These are phyloP conservation scores for Oscheius onirici DNA, from an alignment of 2,888 invertebrate species.

Conservation along the genomic window DNA sequence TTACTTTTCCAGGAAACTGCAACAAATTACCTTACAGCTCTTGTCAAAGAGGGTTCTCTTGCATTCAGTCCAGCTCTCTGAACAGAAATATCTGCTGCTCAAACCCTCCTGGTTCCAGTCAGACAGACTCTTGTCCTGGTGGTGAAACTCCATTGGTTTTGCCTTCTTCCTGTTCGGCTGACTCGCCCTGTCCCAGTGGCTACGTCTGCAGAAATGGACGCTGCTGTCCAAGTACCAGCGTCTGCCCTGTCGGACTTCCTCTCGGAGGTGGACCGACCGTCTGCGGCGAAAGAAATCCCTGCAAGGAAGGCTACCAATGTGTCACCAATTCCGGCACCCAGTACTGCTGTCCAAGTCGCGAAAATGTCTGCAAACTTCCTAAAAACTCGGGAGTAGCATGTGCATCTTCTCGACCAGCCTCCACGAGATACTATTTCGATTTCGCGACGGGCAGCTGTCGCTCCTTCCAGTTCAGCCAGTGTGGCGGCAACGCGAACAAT, in stretches of 20 bases:
- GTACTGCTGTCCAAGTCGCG: constrained; percentile 66
- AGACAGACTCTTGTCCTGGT: constrained; percentile 59
- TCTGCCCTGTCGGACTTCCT: constrained; percentile 69
- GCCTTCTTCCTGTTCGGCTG: constrained; percentile 62
- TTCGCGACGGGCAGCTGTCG: constrained; percentile 51
- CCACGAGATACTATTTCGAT: constrained; percentile 59
- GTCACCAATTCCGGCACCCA: constrained; percentile 66
- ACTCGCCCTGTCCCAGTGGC: constrained; percentile 65
- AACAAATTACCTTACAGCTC: constrained; percentile 45
- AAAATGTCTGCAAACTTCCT: constrained; percentile 49
- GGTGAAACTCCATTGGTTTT: constrained; percentile 63
- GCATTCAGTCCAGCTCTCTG: constrained; percentile 63
- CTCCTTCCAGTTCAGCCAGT: constrained; percentile 63
- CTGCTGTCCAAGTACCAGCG: constrained; percentile 62
- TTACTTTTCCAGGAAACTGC: no score
- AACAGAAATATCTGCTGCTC: constrained; percentile 69
- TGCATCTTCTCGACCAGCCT: constrained; percentile 46
- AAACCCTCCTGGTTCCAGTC: constrained; percentile 44
- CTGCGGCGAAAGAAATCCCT: constrained; percentile 64
- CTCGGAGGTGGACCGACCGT: constrained; percentile 64
- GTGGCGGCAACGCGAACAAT: constrained; percentile 70
- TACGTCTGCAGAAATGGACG: constrained; percentile 65
- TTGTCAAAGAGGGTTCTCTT: constrained; percentile 67
- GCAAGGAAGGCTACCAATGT: constrained; percentile 68
- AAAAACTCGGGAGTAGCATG: constrained; percentile 54